Percentiles rank a stretch among this genome's conserved stretches.
Evolutionary conservation across 2,888 invertebrate genomes (phyloP).

Genomic region (Pammene aurita): DNA sequence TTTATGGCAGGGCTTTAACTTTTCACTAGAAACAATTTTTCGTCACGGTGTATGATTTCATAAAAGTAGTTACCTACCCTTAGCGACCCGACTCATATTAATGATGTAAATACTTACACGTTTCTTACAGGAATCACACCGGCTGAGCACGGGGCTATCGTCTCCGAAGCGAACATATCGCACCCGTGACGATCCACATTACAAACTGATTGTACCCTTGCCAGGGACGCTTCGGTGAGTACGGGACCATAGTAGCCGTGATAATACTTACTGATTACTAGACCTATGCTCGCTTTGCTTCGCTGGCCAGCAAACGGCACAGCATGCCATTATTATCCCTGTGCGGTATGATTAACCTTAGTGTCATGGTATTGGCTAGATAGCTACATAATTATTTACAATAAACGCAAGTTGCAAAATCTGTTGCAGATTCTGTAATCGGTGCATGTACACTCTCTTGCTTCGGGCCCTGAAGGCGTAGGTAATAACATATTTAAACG

Average conservation of each 20-base stretch:
- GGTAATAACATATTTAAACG: too few species aligned
- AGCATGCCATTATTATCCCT: conserved; percentile 4
- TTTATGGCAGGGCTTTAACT: too few species aligned
- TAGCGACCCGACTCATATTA: neutral
- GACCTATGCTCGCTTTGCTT: neutral
- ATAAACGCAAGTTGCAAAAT: too few species aligned
- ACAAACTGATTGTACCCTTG: conserved; percentile 13
- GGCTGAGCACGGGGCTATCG: conserved; percentile 13
- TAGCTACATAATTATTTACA: too few species aligned
- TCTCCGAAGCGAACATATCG: conserved; percentile 25
- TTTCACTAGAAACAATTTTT: too few species aligned
- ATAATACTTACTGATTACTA: neutral
- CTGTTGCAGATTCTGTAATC: neutral
- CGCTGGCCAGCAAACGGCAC: neutral
- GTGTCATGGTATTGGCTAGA: neutral
- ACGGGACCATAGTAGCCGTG: too few species aligned
- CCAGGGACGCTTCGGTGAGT: conserved; percentile 11
- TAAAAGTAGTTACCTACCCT: too few species aligned
- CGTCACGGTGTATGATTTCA: too few species aligned
- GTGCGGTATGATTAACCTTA: neutral
- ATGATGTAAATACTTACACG: conserved; percentile 5
- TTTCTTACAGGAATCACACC: conserved; percentile 16
- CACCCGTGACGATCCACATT: conserved; percentile 30
- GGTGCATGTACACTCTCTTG: neutral
- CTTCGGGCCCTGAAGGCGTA: neutral